Conservation (phyloP, 2,888 invertebrate species). For the Morpho helenor region DNA sequence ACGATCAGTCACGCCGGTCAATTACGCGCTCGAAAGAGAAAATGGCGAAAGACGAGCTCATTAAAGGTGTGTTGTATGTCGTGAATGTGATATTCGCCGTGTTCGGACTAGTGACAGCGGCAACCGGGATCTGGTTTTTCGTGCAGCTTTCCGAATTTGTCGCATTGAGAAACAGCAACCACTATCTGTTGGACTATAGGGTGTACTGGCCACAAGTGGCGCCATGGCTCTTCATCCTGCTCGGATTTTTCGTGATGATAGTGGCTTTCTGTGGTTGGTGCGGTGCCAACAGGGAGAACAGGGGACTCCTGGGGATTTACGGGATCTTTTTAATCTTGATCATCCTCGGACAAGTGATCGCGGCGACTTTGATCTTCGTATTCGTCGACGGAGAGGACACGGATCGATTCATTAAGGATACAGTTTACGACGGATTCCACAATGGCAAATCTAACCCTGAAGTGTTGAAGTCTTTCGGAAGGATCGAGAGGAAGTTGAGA, state of each 20-base stretch:
- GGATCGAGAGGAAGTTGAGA: slow-evolving; percentile 62
- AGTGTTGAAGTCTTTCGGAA: slow-evolving; percentile 60
- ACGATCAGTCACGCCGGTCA: slow-evolving; percentile 48
- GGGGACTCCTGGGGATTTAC: slow-evolving; percentile 63
- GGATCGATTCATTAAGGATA: too few relatives aligned
- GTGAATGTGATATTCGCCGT: slow-evolving; percentile 63
- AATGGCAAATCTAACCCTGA: slow-evolving; percentile 69
- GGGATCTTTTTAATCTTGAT: slow-evolving; percentile 56
- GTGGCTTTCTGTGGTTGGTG: slow-evolving; percentile 70
- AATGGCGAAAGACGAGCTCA: slow-evolving; percentile 67
- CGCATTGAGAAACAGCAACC: slow-evolving; percentile 63
- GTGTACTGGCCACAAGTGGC: slow-evolving; percentile 73
- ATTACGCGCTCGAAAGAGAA: slow-evolving; percentile 30
- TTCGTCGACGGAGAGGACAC: too few relatives aligned
- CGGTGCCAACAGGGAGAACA: slow-evolving; percentile 59
- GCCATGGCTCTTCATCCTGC: slow-evolving; percentile 70
- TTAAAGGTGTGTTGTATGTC: slow-evolving; percentile 62
- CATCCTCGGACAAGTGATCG: too few relatives aligned
- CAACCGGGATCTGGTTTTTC: too few relatives aligned
- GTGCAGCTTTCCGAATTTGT: slow-evolving; percentile 55
- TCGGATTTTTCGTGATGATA: slow-evolving; percentile 61
- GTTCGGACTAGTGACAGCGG: too few relatives aligned
- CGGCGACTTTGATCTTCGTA: too few relatives aligned
- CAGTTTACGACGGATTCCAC: slow-evolving; percentile 36
- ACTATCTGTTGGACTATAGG: slow-evolving; percentile 67